These are phyloP conservation scores for Suillia variegata DNA, from an alignment of 2,888 invertebrate species.

Conservation along the genomic window DNA sequence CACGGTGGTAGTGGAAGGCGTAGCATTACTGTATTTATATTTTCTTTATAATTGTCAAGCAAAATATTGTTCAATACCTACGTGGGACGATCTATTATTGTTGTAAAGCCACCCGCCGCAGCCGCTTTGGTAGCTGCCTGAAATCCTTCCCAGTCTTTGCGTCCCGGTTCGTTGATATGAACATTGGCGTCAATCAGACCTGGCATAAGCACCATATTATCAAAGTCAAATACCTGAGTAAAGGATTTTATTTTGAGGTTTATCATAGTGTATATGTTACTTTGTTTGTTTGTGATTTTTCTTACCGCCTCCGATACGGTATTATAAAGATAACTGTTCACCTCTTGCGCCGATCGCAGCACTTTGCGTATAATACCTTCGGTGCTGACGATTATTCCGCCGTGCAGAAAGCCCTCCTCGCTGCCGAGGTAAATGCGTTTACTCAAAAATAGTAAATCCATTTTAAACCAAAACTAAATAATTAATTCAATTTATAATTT, in stretches of 20 bases:
- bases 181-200: slow-evolving; percentile 76
- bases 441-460: slow-evolving; percentile 60
- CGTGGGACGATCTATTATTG: slow-evolving; percentile 76
- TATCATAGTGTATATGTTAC: no score
- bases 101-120: slow-evolving; percentile 74
- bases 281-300: no score
- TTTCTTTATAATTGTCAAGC: slow-evolving; percentile 2
- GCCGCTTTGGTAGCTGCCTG: slow-evolving; percentile 73
- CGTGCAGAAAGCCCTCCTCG: slow-evolving; percentile 64
- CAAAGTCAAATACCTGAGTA: slow-evolving; percentile 62
- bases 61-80: slow-evolving; percentile 42
- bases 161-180: slow-evolving; percentile 75
- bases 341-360: slow-evolving; percentile 62
- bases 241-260: no score
- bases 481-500: no score
- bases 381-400: slow-evolving; percentile 66
- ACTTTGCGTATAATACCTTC: slow-evolving; percentile 67
- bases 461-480: slow-evolving; percentile 33
- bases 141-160: slow-evolving; percentile 76
- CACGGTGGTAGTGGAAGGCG: slow-evolving; percentile 72
- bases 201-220: slow-evolving; percentile 67
- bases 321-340: slow-evolving; percentile 62
- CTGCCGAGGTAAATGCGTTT: slow-evolving; percentile 63
- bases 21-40: slow-evolving; percentile 66
- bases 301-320: slow-evolving; percentile 65